Percentiles rank a stretch among this genome's conserved stretches.
phyloP scores from a whole-genome alignment of 2,797 vertebrate species.

The Pempheris klunzingeri region DNA sequence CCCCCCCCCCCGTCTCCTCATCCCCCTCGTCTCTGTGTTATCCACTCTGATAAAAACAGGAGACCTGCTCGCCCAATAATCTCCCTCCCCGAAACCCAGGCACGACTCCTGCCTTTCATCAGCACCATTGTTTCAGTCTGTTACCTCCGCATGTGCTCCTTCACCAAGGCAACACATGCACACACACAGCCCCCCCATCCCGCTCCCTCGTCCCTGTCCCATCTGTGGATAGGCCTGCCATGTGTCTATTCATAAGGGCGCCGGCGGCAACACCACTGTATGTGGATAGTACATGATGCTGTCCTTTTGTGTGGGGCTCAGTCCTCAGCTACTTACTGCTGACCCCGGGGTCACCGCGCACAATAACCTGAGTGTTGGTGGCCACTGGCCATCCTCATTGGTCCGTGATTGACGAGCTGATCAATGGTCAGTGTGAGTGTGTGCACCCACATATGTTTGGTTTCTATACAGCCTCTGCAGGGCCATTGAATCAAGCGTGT shows the following conservation, averaged over 20 bases:
- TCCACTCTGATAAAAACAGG: constrained; percentile 70
- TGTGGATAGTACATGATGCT: constrained; percentile 81
- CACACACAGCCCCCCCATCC: constrained; percentile 27
- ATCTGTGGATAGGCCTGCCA: constrained; percentile 88
- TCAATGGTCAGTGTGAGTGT: constrained; percentile 66
- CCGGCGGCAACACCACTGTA: constrained; percentile 80
- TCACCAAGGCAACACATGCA: constrained; percentile 78
- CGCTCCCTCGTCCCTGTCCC: constrained; percentile 72
- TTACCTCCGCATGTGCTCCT: constrained; percentile 82
- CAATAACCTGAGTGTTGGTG: constrained; percentile 86
- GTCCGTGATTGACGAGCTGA: constrained; percentile 84
- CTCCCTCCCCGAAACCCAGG: constrained; percentile 74
- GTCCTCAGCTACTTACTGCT: constrained; percentile 76
- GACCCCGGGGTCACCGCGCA: constrained; percentile 83
- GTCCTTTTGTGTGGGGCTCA: constrained; percentile 74
- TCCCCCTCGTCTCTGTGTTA: constrained; percentile 53
- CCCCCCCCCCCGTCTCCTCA: constrained; percentile 27
- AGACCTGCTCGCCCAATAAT: constrained; percentile 79
- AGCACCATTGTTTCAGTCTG: constrained; percentile 83
- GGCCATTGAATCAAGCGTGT: constrained; percentile 66
- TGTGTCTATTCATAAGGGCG: constrained; percentile 83
- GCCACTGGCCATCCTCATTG: constrained; percentile 82
- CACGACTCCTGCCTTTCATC: constrained; percentile 82
- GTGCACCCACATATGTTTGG: constrained; percentile 61
- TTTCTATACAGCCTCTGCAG: constrained; percentile 53